Base-by-base conservation (phyloP, 2,888 invertebrate genomes). In the Mamestra brassicae region DNA sequence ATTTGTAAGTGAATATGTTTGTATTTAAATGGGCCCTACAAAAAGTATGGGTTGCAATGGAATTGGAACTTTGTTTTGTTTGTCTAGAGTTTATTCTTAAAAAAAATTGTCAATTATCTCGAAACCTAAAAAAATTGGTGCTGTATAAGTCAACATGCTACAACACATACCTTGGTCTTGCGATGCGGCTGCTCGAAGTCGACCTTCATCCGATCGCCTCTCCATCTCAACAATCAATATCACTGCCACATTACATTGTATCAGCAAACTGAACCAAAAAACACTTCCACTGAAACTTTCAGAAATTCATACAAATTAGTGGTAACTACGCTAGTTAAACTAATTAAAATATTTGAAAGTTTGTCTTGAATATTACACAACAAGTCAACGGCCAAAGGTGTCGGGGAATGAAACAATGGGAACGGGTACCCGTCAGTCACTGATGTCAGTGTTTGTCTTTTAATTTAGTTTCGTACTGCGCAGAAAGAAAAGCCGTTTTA, bases 181-280 rank as follows among this genome's bases (percentile, higher is more conserved):
- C 63, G 94, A 93, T 78, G 92, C 90, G 45, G 94, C 90, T 78
- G 94, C 89, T 90, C 95, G 91, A 64, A 91, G 87, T 92, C 93
- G 93, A 80, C 91, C 90, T 71, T 95, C 96, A 84, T 96, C 96
- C 80, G 89, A 86, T 84, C 94, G 91, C 83, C 92, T 95, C 93
- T 96, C 96, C 96, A 96, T 96, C 84, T 92, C 95, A 93, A 78
- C 91, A 92, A 89, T 89, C 87, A 81, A 90, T 91, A 88, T 84
- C 89, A 92, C 90, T 79, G 85, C 80, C 89, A 92, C 91, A 86
- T 93, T 89, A 91, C 91, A 93, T 93, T 86, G 89, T 92, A 89
- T 84, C 78, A 76, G 76, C 72, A 73, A 63, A 58, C 69, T 58
- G n/a, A 68, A 81, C 67, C 64, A 71, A 68, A 66, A 50, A 60